phyloP scores from a whole-genome alignment of 2,113 vertebrate genomes.

The Platanista minor region DNA sequence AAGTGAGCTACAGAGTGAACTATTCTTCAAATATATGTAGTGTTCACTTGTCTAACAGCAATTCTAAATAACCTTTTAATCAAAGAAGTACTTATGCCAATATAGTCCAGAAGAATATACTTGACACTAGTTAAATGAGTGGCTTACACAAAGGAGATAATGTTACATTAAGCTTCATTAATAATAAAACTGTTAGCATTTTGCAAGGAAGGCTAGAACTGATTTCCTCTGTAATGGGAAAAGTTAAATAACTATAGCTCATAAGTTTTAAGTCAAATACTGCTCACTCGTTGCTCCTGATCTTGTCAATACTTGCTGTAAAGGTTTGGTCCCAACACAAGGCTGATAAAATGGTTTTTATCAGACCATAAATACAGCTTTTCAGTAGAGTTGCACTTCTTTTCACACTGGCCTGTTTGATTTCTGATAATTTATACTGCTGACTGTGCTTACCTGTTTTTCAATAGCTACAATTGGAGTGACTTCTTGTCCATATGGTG shows the following conservation, averaged over 20 bases:
- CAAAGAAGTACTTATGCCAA: slow-evolving; percentile 61
- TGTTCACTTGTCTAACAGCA: slow-evolving; percentile 63
- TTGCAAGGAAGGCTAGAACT: slow-evolving; percentile 70
- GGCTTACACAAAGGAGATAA: slow-evolving; percentile 56
- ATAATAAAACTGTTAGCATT: slow-evolving; percentile 78
- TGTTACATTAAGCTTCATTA: slow-evolving; percentile 74
- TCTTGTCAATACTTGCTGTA: slow-evolving; percentile 87
- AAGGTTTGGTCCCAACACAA: slow-evolving; percentile 81
- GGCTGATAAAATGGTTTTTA: slow-evolving; percentile 96
- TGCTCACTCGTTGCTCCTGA: slow-evolving; percentile 83
- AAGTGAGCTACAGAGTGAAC: slow-evolving; percentile 50
- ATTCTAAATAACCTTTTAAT: slow-evolving; percentile 70
- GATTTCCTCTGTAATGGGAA: slow-evolving; percentile 74
- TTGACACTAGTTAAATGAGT: slow-evolving; percentile 72
- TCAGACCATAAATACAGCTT: slow-evolving; percentile 90
- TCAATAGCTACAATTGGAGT: slow-evolving; percentile 79
- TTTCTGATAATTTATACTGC: slow-evolving; percentile 96
- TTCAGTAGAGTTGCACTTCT: slow-evolving; percentile 79
- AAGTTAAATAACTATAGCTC: slow-evolving; percentile 87
- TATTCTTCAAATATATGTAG: slow-evolving; percentile 58
- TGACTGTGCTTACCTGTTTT: slow-evolving; percentile 91
- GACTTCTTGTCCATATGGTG: slow-evolving; percentile 75
- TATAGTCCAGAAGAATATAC: slow-evolving; percentile 67
- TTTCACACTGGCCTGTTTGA: slow-evolving; percentile 87
- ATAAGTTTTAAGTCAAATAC: slow-evolving; percentile 90